Conservation (phyloP, 2,888 invertebrate species). For the Linnaemya vulpina region DNA sequence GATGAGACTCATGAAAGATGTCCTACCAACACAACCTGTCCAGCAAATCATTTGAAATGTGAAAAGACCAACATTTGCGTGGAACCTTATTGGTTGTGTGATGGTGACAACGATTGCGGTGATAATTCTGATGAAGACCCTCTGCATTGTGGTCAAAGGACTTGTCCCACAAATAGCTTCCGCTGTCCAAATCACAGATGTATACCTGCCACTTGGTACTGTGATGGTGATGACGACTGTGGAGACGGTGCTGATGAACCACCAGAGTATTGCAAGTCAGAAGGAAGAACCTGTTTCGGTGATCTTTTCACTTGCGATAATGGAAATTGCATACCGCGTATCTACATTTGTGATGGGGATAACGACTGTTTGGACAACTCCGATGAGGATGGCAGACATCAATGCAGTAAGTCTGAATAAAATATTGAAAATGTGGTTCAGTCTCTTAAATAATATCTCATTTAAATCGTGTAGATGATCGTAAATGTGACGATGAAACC, state of each 20-base stretch:
- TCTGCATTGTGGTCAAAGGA: slow-evolving; percentile 92
- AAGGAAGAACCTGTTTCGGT: slow-evolving; percentile 96
- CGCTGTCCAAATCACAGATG: slow-evolving; percentile 96
- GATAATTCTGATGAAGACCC: slow-evolving; percentile 95
- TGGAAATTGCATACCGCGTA: slow-evolving; percentile 97
- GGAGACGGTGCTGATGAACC: slow-evolving; percentile 96
- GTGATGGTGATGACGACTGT: slow-evolving; percentile 97
- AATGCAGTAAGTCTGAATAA: slow-evolving; percentile 87
- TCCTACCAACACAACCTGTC: slow-evolving; percentile 94
- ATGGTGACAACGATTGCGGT: slow-evolving; percentile 98
- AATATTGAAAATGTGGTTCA: neutral
- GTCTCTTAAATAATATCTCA: neutral
- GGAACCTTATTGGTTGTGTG: slow-evolving; percentile 98
- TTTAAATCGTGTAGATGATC: slow-evolving; percentile 85
- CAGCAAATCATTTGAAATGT: slow-evolving; percentile 94
- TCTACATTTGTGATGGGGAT: slow-evolving; percentile 97
- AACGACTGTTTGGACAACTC: slow-evolving; percentile 97
- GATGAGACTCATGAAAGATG: slow-evolving; percentile 96
- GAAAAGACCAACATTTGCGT: slow-evolving; percentile 98
- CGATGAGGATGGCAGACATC: slow-evolving; percentile 95
- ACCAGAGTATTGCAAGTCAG: slow-evolving; percentile 95
- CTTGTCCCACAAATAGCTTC: slow-evolving; percentile 96
- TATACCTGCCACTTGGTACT: slow-evolving; percentile 98
- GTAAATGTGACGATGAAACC: slow-evolving; percentile 96
- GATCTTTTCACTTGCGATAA: slow-evolving; percentile 98